Base-by-base conservation (phyloP, 1,140 invertebrate genomes). In the Drosophila baimaii region DNA sequence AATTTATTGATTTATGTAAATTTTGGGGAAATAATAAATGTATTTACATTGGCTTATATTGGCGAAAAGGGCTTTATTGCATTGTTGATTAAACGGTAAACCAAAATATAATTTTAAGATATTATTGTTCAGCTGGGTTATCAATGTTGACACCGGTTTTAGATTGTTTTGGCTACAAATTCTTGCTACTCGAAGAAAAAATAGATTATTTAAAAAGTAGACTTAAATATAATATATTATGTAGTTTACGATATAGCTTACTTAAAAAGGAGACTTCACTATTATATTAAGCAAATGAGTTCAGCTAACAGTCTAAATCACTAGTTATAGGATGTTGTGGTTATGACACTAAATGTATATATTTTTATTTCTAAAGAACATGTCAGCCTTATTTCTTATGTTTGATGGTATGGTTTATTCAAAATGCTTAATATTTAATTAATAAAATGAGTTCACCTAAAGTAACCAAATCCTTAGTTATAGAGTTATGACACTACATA, bases 1-100 rank as follows among this genome's bases (percentile, higher is more conserved):
- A 68, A 17, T 41, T 31, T 44, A 79, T 79, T 47, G 64, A 78
- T 71, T 64, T 78, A 78, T 78, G 76, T 37, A 58, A 71, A 78
- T 71, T 37, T 35, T 41, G 25, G 7, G 5, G 31, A 8, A 35
- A 52, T 37, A 64, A 65, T 52, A 70, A 44, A 37, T 27, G 21
- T 31, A 12, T 35, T 17, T 41, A 31, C 25, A 57, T 23, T 44
- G 39, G 21, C 39, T 62, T 41, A 25, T 41, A 29, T 23, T 3
- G 23, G 33, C 31, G 17, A 35, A 54, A 47, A 27, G 3, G 5
- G 2, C 17, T 25, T 49, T 39, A 37, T 65, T 39, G 41, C 56
- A 47, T 41, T 9, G 37, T 54, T 59, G 73, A 76, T 76, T 65
- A 70, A 58, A 76, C 58, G 35, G 13, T 31, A 43, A 31, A 35